phyloP scores from a whole-genome alignment of 2,113 vertebrate genomes.

The Hoplias malabaricus region DNA sequence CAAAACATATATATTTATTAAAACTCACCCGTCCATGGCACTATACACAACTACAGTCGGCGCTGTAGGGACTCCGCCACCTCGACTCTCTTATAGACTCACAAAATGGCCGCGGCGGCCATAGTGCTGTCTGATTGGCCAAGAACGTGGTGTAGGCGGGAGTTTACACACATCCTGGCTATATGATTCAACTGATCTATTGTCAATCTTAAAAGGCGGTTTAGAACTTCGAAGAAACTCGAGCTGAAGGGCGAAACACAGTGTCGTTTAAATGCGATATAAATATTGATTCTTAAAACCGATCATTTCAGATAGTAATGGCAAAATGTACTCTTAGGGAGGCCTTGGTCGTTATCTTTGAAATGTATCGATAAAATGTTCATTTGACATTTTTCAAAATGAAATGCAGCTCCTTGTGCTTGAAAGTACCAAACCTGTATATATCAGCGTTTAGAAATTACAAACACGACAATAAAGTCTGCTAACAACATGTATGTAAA shows the following conservation, averaged over 20 bases:
- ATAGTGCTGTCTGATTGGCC: slow-evolving; percentile 71
- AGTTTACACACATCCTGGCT: background rate
- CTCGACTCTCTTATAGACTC: slow-evolving; percentile 85
- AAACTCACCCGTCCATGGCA: slow-evolving; percentile 98
- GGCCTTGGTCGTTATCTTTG: too few relatives aligned
- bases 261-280: too few relatives aligned
- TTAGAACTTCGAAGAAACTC: slow-evolving; percentile 60
- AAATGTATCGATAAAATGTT: too few relatives aligned
- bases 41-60: slow-evolving; percentile 86
- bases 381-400: too few relatives aligned
- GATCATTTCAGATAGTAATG: too few relatives aligned
- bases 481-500: too few relatives aligned
- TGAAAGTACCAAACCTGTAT: too few relatives aligned
- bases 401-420: too few relatives aligned
- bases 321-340: too few relatives aligned
- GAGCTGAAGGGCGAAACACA: background rate
- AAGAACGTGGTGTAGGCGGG: slow-evolving; percentile 60
- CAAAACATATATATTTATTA: slow-evolving; percentile 23
- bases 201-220: slow-evolving; percentile 58
- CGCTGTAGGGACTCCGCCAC: slow-evolving; percentile 67
- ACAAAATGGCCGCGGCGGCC: slow-evolving; percentile 91
- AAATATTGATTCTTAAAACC: too few relatives aligned
- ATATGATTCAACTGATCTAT: slow-evolving; percentile 61
- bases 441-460: too few relatives aligned
- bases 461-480: too few relatives aligned